A percentile compares a stretch with the other conserved stretches of the same genome.
These are phyloP conservation scores for Gordius sp. DNA, from an alignment of 2,888 invertebrate species.

Conservation along the genomic window DNA sequence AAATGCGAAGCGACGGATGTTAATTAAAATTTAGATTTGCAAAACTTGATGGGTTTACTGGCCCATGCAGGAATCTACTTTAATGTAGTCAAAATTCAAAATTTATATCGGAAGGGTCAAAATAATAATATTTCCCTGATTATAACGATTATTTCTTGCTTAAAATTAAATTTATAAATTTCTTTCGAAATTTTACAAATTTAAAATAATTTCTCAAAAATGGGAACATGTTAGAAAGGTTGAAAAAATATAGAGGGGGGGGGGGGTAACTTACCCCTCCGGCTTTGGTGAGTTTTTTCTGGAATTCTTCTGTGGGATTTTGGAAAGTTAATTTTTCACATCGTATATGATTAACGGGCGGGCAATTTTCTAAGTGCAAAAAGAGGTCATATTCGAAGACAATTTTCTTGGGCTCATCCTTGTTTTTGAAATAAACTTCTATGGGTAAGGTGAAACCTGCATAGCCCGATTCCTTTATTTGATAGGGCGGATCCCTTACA, in stretches of 20 bases:
- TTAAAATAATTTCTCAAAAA: not conserved
- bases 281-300: conserved; percentile 54
- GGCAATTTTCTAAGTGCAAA: conserved; percentile 45
- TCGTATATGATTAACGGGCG: conserved; percentile 42
- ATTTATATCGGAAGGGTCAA: too few relatives aligned
- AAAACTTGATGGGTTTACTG: too few relatives aligned
- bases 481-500: conserved; percentile 63
- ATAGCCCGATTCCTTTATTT: conserved; percentile 72
- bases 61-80: too few relatives aligned
- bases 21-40: too few relatives aligned
- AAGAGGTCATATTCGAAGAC: conserved; percentile 49
- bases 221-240: not conserved
- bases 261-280: conserved; percentile 40
- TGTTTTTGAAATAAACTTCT: conserved; percentile 51
- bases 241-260: too few relatives aligned
- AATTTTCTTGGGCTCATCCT: conserved; percentile 62
- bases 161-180: too few relatives aligned
- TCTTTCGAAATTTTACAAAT: too few relatives aligned
- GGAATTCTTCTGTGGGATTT: conserved; percentile 62
- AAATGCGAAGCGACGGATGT: too few relatives aligned
- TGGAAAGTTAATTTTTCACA: conserved; percentile 57
- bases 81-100: too few relatives aligned
- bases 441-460: conserved; percentile 69
- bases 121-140: too few relatives aligned
- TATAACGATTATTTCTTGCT: too few relatives aligned